phyloP scores from a whole-genome alignment of 2,888 invertebrate species.

The Nyleta sp. region DNA sequence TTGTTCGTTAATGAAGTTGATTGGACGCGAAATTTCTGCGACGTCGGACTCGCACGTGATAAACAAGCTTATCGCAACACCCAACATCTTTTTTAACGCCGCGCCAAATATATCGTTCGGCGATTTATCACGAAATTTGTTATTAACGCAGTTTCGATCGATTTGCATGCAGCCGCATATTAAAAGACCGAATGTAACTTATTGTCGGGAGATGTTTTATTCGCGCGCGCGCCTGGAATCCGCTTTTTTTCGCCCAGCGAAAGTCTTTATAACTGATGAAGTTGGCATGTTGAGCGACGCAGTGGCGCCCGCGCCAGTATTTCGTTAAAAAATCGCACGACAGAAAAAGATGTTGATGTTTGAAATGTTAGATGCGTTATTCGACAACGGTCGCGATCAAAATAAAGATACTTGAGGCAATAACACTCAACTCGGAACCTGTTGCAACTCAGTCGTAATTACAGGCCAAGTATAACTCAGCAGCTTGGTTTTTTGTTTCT shows the following conservation, averaged over 20 bases:
- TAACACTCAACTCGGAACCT: neutral
- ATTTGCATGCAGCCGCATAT: slow-evolving; percentile 4
- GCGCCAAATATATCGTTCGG: neutral
- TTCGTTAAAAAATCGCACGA: slow-evolving; percentile 11
- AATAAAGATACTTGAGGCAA: slow-evolving; percentile 23
- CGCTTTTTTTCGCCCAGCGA: neutral
- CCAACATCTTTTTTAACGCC: neutral
- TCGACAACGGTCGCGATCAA: neutral
- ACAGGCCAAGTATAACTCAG: neutral
- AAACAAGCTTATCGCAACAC: neutral
- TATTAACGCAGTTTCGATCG: slow-evolving; percentile 1
- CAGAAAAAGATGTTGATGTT: slow-evolving; percentile 16
- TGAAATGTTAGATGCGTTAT: neutral
- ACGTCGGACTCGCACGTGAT: neutral
- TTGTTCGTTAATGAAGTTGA: no score
- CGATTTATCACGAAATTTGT: slow-evolving; percentile 21
- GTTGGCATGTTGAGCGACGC: slow-evolving; percentile 22
- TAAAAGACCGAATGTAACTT: neutral
- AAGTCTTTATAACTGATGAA: slow-evolving; percentile 27
- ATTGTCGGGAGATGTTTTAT: slow-evolving; percentile 23
- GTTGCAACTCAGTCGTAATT: slow-evolving; percentile 7
- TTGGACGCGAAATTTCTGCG: no score
- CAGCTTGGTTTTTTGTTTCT: neutral
- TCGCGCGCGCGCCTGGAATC: neutral
- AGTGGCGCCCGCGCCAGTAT: slow-evolving; percentile 31